Percentiles rank a stretch among this genome's conserved stretches.
Evolutionary conservation across 2,888 invertebrate genomes (phyloP).

Genomic region (Phyllotreta cruciferae): DNA sequence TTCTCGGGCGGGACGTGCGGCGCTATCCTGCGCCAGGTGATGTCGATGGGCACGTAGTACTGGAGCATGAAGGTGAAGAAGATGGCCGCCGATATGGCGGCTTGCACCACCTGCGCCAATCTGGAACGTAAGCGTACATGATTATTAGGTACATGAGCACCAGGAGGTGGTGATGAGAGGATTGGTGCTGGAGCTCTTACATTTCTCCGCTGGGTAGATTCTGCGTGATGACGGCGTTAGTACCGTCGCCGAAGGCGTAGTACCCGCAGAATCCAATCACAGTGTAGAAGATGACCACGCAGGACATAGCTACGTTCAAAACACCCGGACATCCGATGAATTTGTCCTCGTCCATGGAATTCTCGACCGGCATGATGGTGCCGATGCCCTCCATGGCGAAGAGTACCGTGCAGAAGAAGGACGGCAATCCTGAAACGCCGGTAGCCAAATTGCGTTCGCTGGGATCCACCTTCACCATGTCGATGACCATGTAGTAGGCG

Average conservation of each 20-base stretch:
- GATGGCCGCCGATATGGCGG: conserved; percentile 87
- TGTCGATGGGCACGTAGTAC: conserved; percentile 92
- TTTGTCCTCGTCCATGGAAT: conserved; percentile 84
- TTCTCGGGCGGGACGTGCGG: conserved; percentile 58
- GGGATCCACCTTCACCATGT: conserved; percentile 46
- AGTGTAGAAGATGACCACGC: conserved; percentile 81
- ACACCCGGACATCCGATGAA: conserved; percentile 86
- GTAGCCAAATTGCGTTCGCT: conserved; percentile 30
- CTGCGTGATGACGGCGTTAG: conserved; percentile 80
- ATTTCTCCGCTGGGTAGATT: conserved; percentile 74
- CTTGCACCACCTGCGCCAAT: conserved; percentile 78
- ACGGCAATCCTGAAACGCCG: conserved; percentile 62
- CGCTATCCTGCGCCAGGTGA: conserved; percentile 81
- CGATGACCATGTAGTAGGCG: conserved; percentile 75
- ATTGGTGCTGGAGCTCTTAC: no score
- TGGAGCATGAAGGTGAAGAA: conserved; percentile 93
- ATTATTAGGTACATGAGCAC: no score
- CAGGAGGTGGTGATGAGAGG: not conserved
- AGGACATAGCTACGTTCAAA: conserved; percentile 84
- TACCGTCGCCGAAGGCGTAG: conserved; percentile 78
- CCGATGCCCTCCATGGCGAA: conserved; percentile 97
- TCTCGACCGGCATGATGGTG: conserved; percentile 94
- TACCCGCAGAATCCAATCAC: conserved; percentile 92
- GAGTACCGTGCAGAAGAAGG: conserved; percentile 94
- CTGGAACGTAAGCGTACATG: no score